Evolutionary conservation across 2,113 vertebrate species (phyloP).

Genomic region (Cynocephalus volans): DNA sequence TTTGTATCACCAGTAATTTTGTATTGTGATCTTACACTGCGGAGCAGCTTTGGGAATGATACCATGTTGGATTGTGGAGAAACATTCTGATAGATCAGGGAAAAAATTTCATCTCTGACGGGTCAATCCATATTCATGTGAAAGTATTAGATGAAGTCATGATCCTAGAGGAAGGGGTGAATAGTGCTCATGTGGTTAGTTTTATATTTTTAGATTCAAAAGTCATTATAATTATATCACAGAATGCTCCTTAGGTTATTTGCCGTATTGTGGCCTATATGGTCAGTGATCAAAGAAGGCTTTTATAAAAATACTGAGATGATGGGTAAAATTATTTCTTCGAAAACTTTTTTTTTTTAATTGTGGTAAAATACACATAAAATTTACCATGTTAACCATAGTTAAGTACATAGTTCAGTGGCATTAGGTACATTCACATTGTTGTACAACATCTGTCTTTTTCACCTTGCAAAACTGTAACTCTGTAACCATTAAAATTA

Average conservation of each 20-base stretch:
- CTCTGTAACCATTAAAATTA: neutral
- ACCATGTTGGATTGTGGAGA: slow-evolving; percentile 42
- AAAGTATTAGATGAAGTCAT: slow-evolving; percentile 4
- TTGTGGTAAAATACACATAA: neutral
- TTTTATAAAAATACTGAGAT: slow-evolving; percentile 10
- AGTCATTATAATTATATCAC: neutral
- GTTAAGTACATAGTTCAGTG: neutral
- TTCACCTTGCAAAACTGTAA: neutral
- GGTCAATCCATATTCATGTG: neutral
- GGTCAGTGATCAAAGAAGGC: slow-evolving; percentile 24
- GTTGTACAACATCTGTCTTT: neutral
- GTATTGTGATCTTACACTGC: neutral
- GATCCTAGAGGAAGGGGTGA: neutral
- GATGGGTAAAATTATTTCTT: slow-evolving; percentile 19
- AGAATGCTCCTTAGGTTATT: slow-evolving; percentile 10
- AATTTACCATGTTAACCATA: neutral
- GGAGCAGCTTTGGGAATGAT: neutral
- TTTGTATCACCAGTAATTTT: neutral
- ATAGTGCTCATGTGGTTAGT: neutral
- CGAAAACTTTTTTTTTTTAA: neutral
- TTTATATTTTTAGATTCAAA: slow-evolving; percentile 36
- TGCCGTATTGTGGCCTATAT: neutral
- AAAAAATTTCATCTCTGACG: slow-evolving; percentile 26
- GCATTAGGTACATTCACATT: neutral
- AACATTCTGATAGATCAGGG: slow-evolving; percentile 24